Percentiles rank a stretch among this genome's conserved stretches.
Conservation (phyloP, 2,797 vertebrate species). For the Lutjanus argentimaculatus region DNA sequence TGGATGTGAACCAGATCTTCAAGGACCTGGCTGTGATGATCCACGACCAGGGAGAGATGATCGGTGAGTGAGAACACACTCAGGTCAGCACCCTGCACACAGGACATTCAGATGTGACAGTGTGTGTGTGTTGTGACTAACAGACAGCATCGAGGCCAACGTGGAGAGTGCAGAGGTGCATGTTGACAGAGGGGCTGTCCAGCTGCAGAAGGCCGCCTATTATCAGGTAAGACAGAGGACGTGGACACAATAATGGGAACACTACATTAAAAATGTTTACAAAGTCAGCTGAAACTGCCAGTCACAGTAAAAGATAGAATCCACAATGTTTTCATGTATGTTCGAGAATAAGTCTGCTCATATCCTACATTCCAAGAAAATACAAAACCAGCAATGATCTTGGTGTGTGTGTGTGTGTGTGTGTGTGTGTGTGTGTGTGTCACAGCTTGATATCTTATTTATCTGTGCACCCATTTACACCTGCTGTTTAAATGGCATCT, state of each 20-base stretch:
- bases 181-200: constrained; percentile 90
- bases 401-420: no score
- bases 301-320: not conserved
- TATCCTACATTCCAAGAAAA: not conserved
- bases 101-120: not conserved
- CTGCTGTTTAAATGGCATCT: no score
- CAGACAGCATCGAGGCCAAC: constrained; percentile 96
- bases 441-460: no score
- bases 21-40: constrained; percentile 97
- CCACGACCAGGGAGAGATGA: constrained; percentile 95
- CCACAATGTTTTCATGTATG: not conserved
- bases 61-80: constrained; percentile 84
- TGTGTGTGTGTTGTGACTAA: not conserved
- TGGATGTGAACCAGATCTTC: constrained; percentile 97
- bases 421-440: no score
- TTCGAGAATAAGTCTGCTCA: not conserved
- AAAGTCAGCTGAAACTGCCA: not conserved
- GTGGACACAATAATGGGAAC: not conserved
- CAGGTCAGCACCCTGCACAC: not conserved
- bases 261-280: not conserved
- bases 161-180: constrained; percentile 94
- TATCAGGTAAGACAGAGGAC: constrained; percentile 86
- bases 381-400: no score
- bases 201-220: constrained; percentile 92
- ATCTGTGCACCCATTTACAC: no score